These are phyloP conservation scores for Euschistus heros DNA, from an alignment of 1,140 invertebrate species.

Conservation along the genomic window DNA sequence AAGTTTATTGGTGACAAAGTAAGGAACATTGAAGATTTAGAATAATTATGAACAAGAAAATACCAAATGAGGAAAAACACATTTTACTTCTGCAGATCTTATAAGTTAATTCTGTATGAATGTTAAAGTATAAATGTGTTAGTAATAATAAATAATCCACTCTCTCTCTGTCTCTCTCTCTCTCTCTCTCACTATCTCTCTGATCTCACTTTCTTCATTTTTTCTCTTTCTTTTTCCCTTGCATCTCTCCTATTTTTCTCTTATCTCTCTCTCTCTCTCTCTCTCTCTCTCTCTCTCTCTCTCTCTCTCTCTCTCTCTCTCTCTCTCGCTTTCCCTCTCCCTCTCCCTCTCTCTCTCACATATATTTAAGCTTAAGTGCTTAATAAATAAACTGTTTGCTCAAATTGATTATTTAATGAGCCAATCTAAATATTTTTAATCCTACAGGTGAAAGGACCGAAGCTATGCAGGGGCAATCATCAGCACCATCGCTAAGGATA, in stretches of 20 bases:
- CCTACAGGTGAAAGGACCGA: not conserved
- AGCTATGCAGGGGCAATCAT: not conserved
- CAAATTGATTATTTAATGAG: too few relatives aligned
- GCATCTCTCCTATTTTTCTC: not conserved
- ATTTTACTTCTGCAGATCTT: too few relatives aligned
- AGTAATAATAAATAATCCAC: too few relatives aligned
- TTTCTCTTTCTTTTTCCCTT: too few relatives aligned
- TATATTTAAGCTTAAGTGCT: too few relatives aligned
- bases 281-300: slow-evolving; percentile 7
- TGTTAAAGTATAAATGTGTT: too few relatives aligned
- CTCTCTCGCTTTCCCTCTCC: not conserved
- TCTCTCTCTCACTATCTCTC: not conserved
- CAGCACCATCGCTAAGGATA: not conserved
- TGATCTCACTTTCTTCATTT: not conserved
- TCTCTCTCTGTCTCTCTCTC: not conserved
- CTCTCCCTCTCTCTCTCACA: not conserved
- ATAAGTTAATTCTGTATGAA: too few relatives aligned
- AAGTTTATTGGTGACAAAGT: too few relatives aligned
- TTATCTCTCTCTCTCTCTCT: not conserved
- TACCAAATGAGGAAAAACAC: too few relatives aligned
- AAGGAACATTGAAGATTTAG: too few relatives aligned
- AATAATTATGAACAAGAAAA: too few relatives aligned
- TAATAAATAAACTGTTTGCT: too few relatives aligned
- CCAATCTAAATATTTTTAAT: not conserved
- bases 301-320: not conserved